Evolutionary conservation across 2,113 vertebrate genomes (phyloP).

Genomic region (Neomonachus schauinslandi): DNA sequence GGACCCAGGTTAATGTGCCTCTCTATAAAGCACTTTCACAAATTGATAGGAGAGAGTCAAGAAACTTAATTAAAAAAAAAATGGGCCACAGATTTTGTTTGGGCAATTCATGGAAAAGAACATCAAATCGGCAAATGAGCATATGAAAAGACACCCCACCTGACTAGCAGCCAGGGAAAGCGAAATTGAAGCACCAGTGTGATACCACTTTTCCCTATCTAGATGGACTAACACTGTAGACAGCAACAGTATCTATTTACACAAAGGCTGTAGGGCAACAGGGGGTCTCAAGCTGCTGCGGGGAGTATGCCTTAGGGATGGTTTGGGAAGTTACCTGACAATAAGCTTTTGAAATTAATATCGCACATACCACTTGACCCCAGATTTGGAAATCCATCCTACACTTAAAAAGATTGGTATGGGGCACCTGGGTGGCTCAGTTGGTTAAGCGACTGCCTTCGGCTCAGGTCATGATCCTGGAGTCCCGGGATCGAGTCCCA

Average conservation of each 20-base stretch:
- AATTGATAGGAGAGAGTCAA: background rate
- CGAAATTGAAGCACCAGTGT: background rate
- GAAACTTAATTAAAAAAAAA: background rate
- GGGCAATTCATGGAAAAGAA: background rate
- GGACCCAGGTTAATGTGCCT: background rate
- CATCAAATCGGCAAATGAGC: background rate
- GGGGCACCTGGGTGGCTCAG: no score
- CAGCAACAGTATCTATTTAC: background rate
- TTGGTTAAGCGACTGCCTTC: no score
- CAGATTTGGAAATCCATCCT: background rate
- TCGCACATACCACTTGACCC: background rate
- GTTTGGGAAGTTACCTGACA: background rate
- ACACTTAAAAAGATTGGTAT: background rate
- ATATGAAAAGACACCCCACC: background rate
- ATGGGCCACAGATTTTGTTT: background rate
- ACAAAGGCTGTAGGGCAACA: background rate
- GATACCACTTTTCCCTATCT: background rate
- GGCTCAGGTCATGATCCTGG: no score
- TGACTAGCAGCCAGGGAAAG: background rate
- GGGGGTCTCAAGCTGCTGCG: background rate
- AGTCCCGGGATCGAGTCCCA: no score
- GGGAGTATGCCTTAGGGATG: background rate
- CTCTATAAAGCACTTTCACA: background rate
- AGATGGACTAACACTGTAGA: background rate
- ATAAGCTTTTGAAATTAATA: conserved; percentile 10